Conservation (phyloP, 1,140 invertebrate species). For the Lethrus apterus region DNA sequence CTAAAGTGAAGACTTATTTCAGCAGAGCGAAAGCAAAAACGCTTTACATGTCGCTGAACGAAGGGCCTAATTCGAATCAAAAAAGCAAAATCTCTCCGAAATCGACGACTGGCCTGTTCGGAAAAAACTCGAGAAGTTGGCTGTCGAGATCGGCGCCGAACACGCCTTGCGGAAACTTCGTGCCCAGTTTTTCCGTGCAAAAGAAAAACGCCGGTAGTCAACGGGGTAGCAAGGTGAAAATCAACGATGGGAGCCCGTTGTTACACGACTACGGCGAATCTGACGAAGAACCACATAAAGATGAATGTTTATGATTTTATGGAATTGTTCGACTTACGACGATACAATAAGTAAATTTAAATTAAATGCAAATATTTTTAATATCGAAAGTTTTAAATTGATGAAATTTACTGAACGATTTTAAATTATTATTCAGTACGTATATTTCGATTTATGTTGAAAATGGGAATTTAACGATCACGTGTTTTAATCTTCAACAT, state of each 20-base stretch:
- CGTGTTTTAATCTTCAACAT: too few relatives aligned
- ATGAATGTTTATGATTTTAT: conserved; percentile 28
- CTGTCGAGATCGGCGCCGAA: conserved; percentile 66
- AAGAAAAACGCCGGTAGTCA: conserved; percentile 45
- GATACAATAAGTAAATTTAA: too few relatives aligned
- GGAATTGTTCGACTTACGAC: too few relatives aligned
- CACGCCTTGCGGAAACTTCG: conserved; percentile 56
- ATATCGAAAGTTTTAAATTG: too few relatives aligned
- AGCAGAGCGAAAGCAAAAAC: conserved; percentile 47
- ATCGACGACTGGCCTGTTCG: conserved; percentile 25
- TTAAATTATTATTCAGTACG: too few relatives aligned
- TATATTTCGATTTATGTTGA: too few relatives aligned
- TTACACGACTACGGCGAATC: conserved; percentile 47
- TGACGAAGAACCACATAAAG: conserved; percentile 38
- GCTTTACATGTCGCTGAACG: conserved; percentile 49
- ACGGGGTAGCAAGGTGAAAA: conserved; percentile 42
- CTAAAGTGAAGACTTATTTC: conserved; percentile 27
- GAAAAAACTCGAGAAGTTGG: conserved; percentile 51
- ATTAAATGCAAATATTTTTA: too few relatives aligned
- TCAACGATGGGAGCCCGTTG: conserved; percentile 54
- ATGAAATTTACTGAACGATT: too few relatives aligned
- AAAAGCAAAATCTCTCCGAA: conserved; percentile 14
- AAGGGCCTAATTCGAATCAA: conserved; percentile 17
- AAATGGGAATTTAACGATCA: too few relatives aligned
- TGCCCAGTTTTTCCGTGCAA: conserved; percentile 46